Evolutionary conservation across 2,888 invertebrate species (phyloP).

Genomic region (Drosophila falleni): DNA sequence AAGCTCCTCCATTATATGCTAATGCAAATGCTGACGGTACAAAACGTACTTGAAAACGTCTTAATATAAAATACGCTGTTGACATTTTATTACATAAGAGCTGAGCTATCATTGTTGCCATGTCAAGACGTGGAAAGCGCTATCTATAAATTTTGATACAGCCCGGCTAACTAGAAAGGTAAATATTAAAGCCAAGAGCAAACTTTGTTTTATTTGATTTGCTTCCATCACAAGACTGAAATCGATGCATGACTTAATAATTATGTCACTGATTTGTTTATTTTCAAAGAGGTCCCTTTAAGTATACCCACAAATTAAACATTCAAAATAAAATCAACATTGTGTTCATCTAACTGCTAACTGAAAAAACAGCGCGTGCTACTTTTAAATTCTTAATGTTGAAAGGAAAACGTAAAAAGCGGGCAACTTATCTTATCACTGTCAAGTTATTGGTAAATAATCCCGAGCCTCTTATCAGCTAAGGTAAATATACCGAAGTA

Average conservation of each 20-base stretch:
- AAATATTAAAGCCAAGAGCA: slow-evolving; percentile 47
- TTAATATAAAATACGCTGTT: slow-evolving; percentile 47
- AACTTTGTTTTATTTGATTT: slow-evolving; percentile 21
- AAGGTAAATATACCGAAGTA: slow-evolving; percentile 41
- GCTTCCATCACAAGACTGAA: slow-evolving; percentile 64
- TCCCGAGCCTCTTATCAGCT: slow-evolving; percentile 57
- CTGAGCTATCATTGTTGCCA: slow-evolving; percentile 51
- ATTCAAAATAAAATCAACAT: slow-evolving; percentile 18
- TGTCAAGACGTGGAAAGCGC: slow-evolving; percentile 32
- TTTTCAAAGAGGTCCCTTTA: slow-evolving; percentile 6
- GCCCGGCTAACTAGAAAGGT: slow-evolving; percentile 41
- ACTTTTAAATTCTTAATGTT: slow-evolving; percentile 26
- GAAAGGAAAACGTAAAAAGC: background rate
- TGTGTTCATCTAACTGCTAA: background rate
- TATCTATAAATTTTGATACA: slow-evolving; percentile 50
- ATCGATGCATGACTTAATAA: slow-evolving; percentile 65
- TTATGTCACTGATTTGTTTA: slow-evolving; percentile 58
- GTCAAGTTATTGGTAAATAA: slow-evolving; percentile 73
- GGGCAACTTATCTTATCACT: slow-evolving; percentile 61
- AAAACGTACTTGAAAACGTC: slow-evolving; percentile 15
- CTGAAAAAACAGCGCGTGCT: slow-evolving; percentile 53
- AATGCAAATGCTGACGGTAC: slow-evolving; percentile 15
- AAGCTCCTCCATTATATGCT: slow-evolving; percentile 1
- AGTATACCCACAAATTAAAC: slow-evolving; percentile 4
- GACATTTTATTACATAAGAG: slow-evolving; percentile 42